Conservation (phyloP, 2,888 invertebrate genomes). For the Elaeidobius kamerunicus region DNA sequence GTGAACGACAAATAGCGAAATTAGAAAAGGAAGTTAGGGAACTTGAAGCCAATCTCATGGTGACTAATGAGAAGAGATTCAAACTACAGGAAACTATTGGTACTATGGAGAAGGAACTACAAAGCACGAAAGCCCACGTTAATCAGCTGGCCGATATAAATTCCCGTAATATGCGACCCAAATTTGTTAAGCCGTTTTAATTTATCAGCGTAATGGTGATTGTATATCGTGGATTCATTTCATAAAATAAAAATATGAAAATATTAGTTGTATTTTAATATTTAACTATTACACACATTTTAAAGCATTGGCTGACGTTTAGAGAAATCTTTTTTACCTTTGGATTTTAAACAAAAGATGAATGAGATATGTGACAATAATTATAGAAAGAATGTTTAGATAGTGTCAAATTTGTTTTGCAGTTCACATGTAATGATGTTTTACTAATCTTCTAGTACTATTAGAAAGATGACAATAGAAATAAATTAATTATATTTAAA, state of each 20-base stretch:
- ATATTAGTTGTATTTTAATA: no score
- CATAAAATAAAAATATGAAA: no score
- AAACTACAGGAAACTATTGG: constrained; percentile 46
- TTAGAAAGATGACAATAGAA: no score
- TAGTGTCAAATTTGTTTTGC: no score
- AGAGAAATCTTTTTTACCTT: neutral
- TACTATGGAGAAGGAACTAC: constrained; percentile 45
- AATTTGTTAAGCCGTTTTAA: constrained; percentile 18
- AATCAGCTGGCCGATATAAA: constrained; percentile 43
- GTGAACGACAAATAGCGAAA: constrained; percentile 38
- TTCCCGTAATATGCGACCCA: constrained; percentile 40
- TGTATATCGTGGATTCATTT: no score
- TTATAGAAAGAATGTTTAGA: no score
- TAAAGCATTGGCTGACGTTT: neutral
- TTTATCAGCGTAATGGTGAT: no score
- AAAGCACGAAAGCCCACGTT: constrained; percentile 44
- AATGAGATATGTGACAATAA: neutral
- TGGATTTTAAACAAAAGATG: no score
- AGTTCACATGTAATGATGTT: no score
- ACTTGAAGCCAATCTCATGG: constrained; percentile 40
- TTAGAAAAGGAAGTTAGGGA: constrained; percentile 42
- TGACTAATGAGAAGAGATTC: constrained; percentile 45
- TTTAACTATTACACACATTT: neutral
- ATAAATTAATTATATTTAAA: no score
- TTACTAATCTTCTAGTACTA: no score